A percentile compares a stretch with the other conserved stretches of the same genome.
phyloP scores from a whole-genome alignment of 2,113 vertebrate species.

The Rhinolophus sinicus region DNA sequence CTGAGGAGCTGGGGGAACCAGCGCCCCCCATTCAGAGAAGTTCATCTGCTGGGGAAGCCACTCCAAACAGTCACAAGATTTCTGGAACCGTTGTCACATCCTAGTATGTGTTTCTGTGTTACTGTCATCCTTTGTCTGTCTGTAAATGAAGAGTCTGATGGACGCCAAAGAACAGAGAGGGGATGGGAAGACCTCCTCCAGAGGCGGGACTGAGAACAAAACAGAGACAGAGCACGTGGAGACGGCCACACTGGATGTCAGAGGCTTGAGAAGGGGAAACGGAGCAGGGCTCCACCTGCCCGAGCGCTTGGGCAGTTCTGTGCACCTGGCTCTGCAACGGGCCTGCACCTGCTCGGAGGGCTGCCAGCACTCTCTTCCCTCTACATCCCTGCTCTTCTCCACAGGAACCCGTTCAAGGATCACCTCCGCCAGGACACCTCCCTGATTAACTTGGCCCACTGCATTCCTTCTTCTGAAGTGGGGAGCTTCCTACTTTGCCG shows the following conservation, averaged over 20 bases:
- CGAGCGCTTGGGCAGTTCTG: conserved; percentile 54
- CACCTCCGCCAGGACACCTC: neutral
- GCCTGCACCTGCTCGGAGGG: neutral
- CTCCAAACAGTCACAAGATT: neutral
- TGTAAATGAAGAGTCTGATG: neutral
- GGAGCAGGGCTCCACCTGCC: conserved; percentile 84
- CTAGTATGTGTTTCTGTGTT: neutral
- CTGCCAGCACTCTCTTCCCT: neutral
- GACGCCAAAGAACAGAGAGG: neutral
- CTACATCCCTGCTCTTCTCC: neutral
- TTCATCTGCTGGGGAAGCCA: neutral
- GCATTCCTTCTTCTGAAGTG: accelerated
- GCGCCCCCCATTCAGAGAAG: neutral
- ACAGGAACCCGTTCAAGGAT: neutral
- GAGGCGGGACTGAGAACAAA: neutral
- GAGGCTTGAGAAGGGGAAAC: neutral
- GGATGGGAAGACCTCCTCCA: neutral
- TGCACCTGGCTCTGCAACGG: neutral
- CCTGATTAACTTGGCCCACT: neutral
- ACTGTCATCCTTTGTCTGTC: neutral
- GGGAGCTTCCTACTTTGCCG: accelerated
- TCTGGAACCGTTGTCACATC: too few relatives aligned
- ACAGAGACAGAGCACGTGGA: neutral
- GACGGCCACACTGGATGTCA: accelerated
- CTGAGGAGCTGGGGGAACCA: neutral